These are phyloP conservation scores for Intellagama lesueurii DNA, from an alignment of 2,797 vertebrate species.

Conservation along the genomic window DNA sequence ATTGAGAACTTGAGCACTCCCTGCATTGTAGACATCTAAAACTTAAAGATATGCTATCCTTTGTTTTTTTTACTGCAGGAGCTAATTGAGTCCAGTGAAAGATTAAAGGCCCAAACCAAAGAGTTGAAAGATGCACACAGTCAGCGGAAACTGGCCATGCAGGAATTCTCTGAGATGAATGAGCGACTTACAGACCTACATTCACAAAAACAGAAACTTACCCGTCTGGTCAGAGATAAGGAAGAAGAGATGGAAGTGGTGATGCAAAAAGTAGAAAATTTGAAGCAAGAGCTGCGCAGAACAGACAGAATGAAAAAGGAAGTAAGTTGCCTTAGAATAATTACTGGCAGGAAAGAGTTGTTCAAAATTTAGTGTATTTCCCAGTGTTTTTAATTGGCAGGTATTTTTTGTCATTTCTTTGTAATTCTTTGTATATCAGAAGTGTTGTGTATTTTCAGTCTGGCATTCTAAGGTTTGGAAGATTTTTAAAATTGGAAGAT, in stretches of 20 bases:
- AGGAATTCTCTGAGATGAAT: slow-evolving; percentile 97
- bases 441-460: slow-evolving; percentile 54
- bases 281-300: slow-evolving; percentile 95
- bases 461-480: slow-evolving; percentile 17
- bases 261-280: slow-evolving; percentile 91
- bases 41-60: slow-evolving; percentile 76
- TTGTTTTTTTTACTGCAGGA: slow-evolving; percentile 83
- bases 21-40: slow-evolving; percentile 56
- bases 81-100: slow-evolving; percentile 84
- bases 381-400: slow-evolving; percentile 16
- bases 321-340: slow-evolving; percentile 83
- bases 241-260: slow-evolving; percentile 96
- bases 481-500: no score
- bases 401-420: slow-evolving; percentile 34
- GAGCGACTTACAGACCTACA: slow-evolving; percentile 94
- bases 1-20: slow-evolving; percentile 43
- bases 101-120: slow-evolving; percentile 92
- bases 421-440: slow-evolving; percentile 48
- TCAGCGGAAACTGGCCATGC: slow-evolving; percentile 96
- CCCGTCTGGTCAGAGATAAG: slow-evolving; percentile 94
- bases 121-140: slow-evolving; percentile 98
- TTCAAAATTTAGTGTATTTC: slow-evolving; percentile 40
- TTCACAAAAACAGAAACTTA: slow-evolving; percentile 94
- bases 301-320: slow-evolving; percentile 96
- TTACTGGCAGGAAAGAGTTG: slow-evolving; percentile 54